Evolutionary conservation across 2,797 vertebrate species (phyloP), one percentile per base, ranked within the genome.

Genomic region (Oreonectes daqikongensis): DNA sequence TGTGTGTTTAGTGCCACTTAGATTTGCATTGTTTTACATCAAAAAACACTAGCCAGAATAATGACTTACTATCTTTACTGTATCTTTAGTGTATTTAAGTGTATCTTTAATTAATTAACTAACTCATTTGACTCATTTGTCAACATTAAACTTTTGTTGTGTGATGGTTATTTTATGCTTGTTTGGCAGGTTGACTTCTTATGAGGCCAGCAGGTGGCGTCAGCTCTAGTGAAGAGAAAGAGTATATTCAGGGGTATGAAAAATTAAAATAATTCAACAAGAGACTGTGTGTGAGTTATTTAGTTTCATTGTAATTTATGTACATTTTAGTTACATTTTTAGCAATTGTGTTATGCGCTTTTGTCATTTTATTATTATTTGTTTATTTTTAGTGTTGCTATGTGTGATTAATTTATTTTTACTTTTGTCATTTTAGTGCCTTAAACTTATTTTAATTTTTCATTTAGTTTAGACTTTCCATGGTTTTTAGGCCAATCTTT

Each of bases 121-220:
- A 0, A 20, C 42, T 71, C 24, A n/a, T 61, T 53, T 72, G 7
- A 72, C 5, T n/a, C n/a, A 24, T 38, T 38, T 53, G 71, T 63
- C 42, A 1, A 74, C 14, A 40, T 28, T 28, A 48, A 59, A 9
- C 15, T n/a, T 26, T 38, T 52, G 1, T 7, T 20, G 11, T 65
- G 48, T 44, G 61, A 20, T 30, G 18, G n/a, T 52, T 65, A 18
- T 17, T 17, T 28, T 32, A 5, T 59, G 53, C 24, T 57, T 57
- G 57, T 30, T 60, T 30, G 57, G 2, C 7, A 40, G 2, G 1
- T 63, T 61, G 30, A 63, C 28, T 12, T 63, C 14, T 24, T 48
- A 32, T 67, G 42, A 64, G 48, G 48, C 79, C 87, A 90, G 81
- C 82, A 88, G 87, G 79, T 81, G 89, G 85, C 79, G 24, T 61